Base-by-base conservation (phyloP, 2,888 invertebrate genomes). In the Tetragonula carbonaria region DNA sequence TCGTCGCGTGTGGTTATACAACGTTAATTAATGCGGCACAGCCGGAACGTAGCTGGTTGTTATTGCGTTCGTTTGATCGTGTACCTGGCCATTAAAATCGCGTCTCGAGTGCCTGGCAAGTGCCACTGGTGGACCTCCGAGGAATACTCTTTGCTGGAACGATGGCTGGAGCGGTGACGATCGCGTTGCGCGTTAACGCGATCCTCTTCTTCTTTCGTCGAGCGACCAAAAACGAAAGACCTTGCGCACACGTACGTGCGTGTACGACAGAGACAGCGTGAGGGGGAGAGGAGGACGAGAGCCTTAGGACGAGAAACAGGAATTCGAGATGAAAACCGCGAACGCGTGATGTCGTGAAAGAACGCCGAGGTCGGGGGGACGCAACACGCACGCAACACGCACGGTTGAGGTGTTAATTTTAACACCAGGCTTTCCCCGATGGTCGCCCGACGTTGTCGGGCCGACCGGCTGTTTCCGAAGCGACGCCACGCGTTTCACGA, bases 381-480 rank as follows among this genome's bases (percentile, higher is more conserved):
- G n/a, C n/a, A n/a, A n/a, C n/a, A 59, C 79, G 78, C 87, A 87
- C 86, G 88, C 86, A 86, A 85, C 82, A 71, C 59, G 77, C 82
- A 77, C 82, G 85, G 74, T 73, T 76, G 88, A 88, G 85, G 87
- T 88, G 89, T 89, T 88, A 87, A 89, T 89, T 89, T 86, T 83
- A 88, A 86, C 87, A 78, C 78, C 82, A 71, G 82, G 76, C 86
- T 86, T 84, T 87, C 62, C 81, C 38, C 75, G 84, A 87, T 76
- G 78, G 45, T 55, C 63, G 62, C 51, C 73, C n/a, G 23, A 23
- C 23, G 65, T 45, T 65, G 80, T 80, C 77, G 84, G 59, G 68
- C 86, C 80, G 86, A 62, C 78, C 84, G 84, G 74, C 86, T 77
- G 86, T 80, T 65, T 75, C 45, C 57, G 59, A 53, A 73, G 75